Base-by-base conservation (phyloP, 1,140 invertebrate genomes). In the Leptinotarsa lineolata region DNA sequence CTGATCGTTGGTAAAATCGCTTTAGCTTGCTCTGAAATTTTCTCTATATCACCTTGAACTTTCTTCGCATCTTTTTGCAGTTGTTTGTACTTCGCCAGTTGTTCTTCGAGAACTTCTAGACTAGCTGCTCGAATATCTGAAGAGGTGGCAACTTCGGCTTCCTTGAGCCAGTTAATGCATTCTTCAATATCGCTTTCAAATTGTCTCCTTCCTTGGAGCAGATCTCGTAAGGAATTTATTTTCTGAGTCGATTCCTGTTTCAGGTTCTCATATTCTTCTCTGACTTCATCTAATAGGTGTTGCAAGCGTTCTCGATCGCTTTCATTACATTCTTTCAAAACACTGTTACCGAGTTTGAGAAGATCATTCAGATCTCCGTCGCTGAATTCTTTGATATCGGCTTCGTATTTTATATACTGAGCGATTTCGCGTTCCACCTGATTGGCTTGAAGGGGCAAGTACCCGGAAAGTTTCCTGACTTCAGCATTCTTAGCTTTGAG, bases 61-160 rank as follows among this genome's bases (percentile, higher is more conserved):
- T 89, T 87, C 71, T 91, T 89, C 1, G 92, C 90, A 85, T 95
- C 92, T 74, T 91, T 89, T 69, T 91, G 89, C 8, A 97, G 85
- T 79, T 92, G 92, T 76, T 93, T 90, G 80, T 95, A 96, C 86
- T 95, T 95, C 1, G 89, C 88, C 54, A 95, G 82, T 81, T 96
- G 94, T 85, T 96, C 94, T 83, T 95, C 92, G 39, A 97, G 84
- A 1, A 95, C 88, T 76, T 94, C 92, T 13, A 95, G 85, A 79
- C 89, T 94, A 2, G 92, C 90, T 21, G 92, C 90, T 65, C 92
- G 87, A 3, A 96, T 83, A 79, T 96, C 94, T 45, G 92, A 89
- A 15, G 92, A 92, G 0, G 93, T 90, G 15, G 93, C 91, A 8
- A 94, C 92, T 86, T 96, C 94, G 63, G 93, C 93, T 87, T 96